A percentile compares a stretch with the other conserved stretches of the same genome.
These are phyloP conservation scores for Gambelia wislizenii DNA, from an alignment of 2,797 vertebrate species.

Conservation along the genomic window DNA sequence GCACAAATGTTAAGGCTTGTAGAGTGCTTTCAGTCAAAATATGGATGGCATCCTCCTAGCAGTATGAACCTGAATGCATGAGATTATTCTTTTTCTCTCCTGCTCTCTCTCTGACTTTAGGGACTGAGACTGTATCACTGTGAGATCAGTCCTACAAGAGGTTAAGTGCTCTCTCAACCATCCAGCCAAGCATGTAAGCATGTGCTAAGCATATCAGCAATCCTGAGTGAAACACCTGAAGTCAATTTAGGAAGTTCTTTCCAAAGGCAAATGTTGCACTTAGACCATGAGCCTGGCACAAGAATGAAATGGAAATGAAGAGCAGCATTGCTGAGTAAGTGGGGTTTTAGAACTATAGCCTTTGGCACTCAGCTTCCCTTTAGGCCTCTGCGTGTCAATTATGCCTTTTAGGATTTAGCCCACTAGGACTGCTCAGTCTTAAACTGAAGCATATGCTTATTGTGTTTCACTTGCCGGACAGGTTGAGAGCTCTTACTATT, in stretches of 20 bases:
- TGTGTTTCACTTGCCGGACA: background rate
- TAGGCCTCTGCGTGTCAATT: constrained; percentile 14
- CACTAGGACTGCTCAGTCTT: background rate
- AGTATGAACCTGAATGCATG: background rate
- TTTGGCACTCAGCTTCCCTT: background rate
- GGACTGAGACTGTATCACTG: background rate
- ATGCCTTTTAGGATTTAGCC: background rate
- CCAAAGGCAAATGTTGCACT: constrained; percentile 17
- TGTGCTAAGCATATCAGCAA: constrained; percentile 22
- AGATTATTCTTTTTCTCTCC: background rate
- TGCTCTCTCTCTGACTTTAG: background rate
- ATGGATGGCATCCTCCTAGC: background rate
- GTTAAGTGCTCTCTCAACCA: background rate
- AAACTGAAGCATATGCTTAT: constrained; percentile 25
- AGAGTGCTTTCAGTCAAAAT: background rate
- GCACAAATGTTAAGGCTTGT: background rate
- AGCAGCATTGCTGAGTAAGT: background rate
- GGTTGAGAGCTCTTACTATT: constrained; percentile 22
- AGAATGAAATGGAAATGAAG: constrained; percentile 1
- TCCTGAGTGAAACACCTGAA: constrained; percentile 16
- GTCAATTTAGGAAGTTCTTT: constrained; percentile 21
- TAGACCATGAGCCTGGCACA: constrained; percentile 5
- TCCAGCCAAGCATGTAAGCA: constrained; percentile 14
- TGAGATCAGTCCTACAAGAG: background rate
- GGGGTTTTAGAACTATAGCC: background rate